Percentiles rank a stretch among this genome's conserved stretches.
Evolutionary conservation across 1,140 invertebrate genomes (phyloP).

Genomic region (Sesamia nonagrioides): DNA sequence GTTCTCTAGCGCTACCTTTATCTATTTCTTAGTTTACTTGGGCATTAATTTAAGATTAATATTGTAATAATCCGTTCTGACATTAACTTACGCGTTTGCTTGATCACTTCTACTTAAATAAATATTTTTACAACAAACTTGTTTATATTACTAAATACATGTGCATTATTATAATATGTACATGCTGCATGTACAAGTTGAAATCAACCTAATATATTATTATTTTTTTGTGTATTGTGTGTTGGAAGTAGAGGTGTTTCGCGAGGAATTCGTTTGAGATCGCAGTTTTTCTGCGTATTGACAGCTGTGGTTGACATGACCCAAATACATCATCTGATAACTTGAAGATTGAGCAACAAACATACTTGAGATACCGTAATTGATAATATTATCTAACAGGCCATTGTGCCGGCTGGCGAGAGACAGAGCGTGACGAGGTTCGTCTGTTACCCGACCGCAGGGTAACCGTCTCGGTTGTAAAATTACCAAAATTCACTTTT

Average conservation of each 20-base stretch:
- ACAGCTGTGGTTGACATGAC: too few species aligned
- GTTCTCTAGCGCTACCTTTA: neutral
- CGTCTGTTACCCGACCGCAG: constrained; percentile 4
- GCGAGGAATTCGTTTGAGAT: constrained; percentile 21
- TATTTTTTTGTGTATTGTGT: too few species aligned
- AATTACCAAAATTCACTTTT: constrained; percentile 28
- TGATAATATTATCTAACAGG: constrained; percentile 42
- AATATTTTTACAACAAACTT: constrained; percentile 27
- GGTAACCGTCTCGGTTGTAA: constrained; percentile 30
- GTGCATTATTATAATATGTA: constrained; percentile 42
- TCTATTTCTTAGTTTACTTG: neutral
- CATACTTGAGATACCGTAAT: constrained; percentile 35
- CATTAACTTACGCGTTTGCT: constrained; percentile 16
- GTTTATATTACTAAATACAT: constrained; percentile 40
- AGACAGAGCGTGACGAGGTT: constrained; percentile 28
- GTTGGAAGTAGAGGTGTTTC: too few species aligned
- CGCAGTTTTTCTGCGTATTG: constrained; percentile 27
- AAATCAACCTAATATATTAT: constrained; percentile 42
- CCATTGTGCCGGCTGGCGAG: constrained; percentile 2
- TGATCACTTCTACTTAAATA: constrained; percentile 17
- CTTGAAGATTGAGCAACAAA: constrained; percentile 25
- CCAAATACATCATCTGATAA: constrained; percentile 35
- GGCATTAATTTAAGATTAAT: neutral
- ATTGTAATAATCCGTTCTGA: constrained; percentile 2
- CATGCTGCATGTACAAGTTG: constrained; percentile 48